Percentiles rank a stretch among this genome's conserved stretches.
Evolutionary conservation across 1,140 invertebrate species (phyloP).

Genomic region (Drosophila prosaltans): DNA sequence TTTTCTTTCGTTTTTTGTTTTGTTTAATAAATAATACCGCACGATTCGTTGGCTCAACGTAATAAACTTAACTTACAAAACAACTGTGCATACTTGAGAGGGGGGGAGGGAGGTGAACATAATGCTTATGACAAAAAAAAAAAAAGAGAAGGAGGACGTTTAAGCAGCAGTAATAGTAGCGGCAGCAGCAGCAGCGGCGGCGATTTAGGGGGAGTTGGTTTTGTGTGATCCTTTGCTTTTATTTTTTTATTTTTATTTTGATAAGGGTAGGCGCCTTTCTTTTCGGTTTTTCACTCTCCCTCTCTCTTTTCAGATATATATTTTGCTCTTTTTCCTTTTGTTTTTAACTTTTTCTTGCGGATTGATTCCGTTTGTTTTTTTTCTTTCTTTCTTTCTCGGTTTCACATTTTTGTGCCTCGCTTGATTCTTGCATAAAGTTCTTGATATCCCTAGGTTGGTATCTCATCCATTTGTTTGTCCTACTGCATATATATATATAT

Average conservation of each 20-base stretch:
- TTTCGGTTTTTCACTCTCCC: neutral
- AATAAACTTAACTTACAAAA: slow-evolving; percentile 75
- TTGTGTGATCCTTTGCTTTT: too few relatives aligned
- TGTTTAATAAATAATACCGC: slow-evolving; percentile 74
- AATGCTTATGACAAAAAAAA: neutral
- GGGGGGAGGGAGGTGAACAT: slow-evolving; percentile 29
- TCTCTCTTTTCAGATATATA: neutral
- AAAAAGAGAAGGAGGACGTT: slow-evolving; percentile 1
- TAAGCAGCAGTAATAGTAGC: slow-evolving; percentile 13
- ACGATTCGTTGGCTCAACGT: slow-evolving; percentile 77
- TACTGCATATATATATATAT: neutral
- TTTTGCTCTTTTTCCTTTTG: neutral
- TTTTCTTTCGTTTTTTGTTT: slow-evolving; percentile 34
- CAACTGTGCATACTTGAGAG: slow-evolving; percentile 67
- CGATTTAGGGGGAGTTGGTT: neutral
- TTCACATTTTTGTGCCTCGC: slow-evolving; percentile 9
- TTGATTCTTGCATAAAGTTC: neutral
- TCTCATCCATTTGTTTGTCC: slow-evolving; percentile 1
- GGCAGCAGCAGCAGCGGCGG: neutral
- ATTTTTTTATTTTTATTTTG: too few relatives aligned
- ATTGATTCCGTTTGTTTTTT: neutral
- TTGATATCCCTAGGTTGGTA: neutral
- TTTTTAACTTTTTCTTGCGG: too few relatives aligned
- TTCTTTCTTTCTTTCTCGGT: neutral
- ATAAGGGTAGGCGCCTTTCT: neutral